Base-by-base conservation (phyloP, 1,140 invertebrate genomes). In the Drosophila fuyamai region DNA sequence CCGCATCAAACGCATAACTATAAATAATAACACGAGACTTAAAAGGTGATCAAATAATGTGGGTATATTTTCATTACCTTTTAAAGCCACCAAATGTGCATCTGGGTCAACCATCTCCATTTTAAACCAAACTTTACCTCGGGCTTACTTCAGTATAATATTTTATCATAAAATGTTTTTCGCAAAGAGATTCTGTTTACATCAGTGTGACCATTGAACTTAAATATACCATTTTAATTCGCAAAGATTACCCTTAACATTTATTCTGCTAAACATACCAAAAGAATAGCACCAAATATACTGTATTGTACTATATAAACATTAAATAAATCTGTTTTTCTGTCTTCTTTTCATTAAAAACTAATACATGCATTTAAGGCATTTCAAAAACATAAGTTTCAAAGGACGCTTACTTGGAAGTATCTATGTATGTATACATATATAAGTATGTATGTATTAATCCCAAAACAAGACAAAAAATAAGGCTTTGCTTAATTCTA, bases 1-100 rank as follows among this genome's bases (percentile, higher is more conserved):
- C 0, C 82, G 58, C n/a, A 86, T 86, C 7, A 86, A 54, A 5
- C 82, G 66, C 82, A 86, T 86, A 41, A 86, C 82, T 86, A 16
- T 8, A 7, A 44, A 13, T n/a, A 10, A 18, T 23, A 14, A 16
- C 36, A 23, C 14, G 14, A 12, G 9, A 1, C 14, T 1, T 4
- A n/a, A 32, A 29, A 10, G 23, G 12, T 58, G 2, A 12, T 23
- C 5, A 9, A 4, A 13, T 35, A 35, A 16, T 32, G 35, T 6
- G 4, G 23, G 23, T 9, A 14, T 1, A 5, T 44, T 9, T 5
- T 6, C 0, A 16, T 13, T 10, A 85, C 81, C 81, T 60, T 85
- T 85, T n/a, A 85, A 55, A 4, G 82, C 82, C 61, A 86, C 74
- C 44, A 86, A 82, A 63, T 86, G 81, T 6, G 67, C 46, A 53